Base-by-base conservation (phyloP, 2,888 invertebrate species). In the Digitonthophagus gazella region DNA sequence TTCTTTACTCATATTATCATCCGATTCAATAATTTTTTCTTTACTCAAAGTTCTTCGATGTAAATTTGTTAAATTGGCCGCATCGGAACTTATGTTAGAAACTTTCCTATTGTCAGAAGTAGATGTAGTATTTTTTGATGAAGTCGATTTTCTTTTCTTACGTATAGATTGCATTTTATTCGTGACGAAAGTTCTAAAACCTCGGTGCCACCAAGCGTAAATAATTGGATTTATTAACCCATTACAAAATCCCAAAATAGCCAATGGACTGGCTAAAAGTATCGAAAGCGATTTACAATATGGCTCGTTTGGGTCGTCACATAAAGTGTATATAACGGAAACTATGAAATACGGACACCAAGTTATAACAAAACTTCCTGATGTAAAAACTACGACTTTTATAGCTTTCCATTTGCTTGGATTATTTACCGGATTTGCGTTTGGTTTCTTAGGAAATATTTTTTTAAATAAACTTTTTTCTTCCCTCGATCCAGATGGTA, bases 171-270 rank as follows among this genome's bases (percentile, higher is more conserved):
- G 74, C 66, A 83, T 80, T 64, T 85, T 81, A 74, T 77, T 81
- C 74, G 78, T 83, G 1, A 86, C 80, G 14, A 84, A 85, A 66
- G 78, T 83, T 74, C 89, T 83, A 74, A 90, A 90, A 0, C 89
- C 89, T 78, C 87, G 88, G 77, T 90, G 89, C 90, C 90, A 90
- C 89, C 89, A 90, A 0, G 89, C 89, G 75, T 90, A 90, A 72
- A 90, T 89, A 18, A 90, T 78, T 0, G 90, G 90, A 77, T 90
- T 89, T 0, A 90, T 75, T 61, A 89, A 77, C 73, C 89, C 89
- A 74, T 89, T 90, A 0, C 84, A 75, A 73, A 89, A 87, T 0
- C 89, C 89, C 61, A 90, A 78, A 19, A 87, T 85, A 0, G 87
- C 86, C 57, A 89, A 76, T 0, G 89, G 89, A 63, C 88, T 87